Evolutionary conservation across 2,888 invertebrate species (phyloP), one percentile per base, ranked within the genome.

Genomic region (Melanotus villosus): DNA sequence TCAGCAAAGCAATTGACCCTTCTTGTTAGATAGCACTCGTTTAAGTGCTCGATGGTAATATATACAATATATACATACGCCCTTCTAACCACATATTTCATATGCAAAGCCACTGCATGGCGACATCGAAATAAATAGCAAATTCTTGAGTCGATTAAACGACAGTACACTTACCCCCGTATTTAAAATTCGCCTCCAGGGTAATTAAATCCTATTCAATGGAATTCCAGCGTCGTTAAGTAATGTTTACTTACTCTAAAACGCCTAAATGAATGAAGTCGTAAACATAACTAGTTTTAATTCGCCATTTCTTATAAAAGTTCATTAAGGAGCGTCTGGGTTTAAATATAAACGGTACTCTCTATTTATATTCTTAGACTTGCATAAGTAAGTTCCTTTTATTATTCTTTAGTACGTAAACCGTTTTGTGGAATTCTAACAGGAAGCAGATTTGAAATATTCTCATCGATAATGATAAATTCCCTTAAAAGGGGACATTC

Each of bases 1-100:
- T 72, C 72, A 65, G 69, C 66, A 64, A 66, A 65, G 72, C 57
- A 72, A 72, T 70, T 72, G 70, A 72, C 72, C 72, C 65, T 68
- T 45, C 57, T 56, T 47, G 62, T 60, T 43, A 67, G 59, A 60
- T 60, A 34, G 63, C 65, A 52, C 56, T 63, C 66, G 47, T 32
- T 65, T 52, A 60, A 68, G 21, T 36, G 23, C 58, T 26, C 65
- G 23, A 67, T 43, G 56, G 23, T 52, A 12, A 47, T 38, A n/a
- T n/a, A n/a, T n/a, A n/a, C n/a, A n/a, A n/a, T n/a, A n/a, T n/a
- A n/a, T n/a, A n/a, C n/a, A 65, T 18, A 60, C 57, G 38, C 58
- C 36, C 66, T 66, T 59, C 6, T 67, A 47, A 52, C 60, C 56
- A 21, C 52, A 65, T 57, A 65, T 45, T 47, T 57, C 36, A 26